Evolutionary conservation across 2,797 vertebrate species (phyloP), one percentile per base, ranked within the genome.

Genomic region (Caiman crocodilus): DNA sequence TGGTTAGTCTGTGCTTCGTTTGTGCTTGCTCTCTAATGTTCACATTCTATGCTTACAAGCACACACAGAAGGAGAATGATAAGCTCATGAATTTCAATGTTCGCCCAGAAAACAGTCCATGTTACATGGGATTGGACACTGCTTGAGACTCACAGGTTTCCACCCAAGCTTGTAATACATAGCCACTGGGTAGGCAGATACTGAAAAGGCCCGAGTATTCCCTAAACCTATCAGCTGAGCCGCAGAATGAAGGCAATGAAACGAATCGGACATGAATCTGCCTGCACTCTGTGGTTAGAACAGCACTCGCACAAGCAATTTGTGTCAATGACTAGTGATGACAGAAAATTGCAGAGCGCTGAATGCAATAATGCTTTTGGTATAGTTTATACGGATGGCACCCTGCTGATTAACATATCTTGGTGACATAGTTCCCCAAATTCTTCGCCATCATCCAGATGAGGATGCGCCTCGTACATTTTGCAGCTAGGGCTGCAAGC

Each of bases 241-340:
- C 42, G 20, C 25, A 2, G 0, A 79, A 57, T 2, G 2, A 12
- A 94, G 16, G 6, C 2, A 35, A 87, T 30, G 10, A 88, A 90
- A 94, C 61, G 50, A 90, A 25, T 2, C 60, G 80, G 77, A 65
- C 1, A 78, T 82, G 61, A 80, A 16, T 9, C 7, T 65, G 84
- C 50, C 11, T 28, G n/a, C 18, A 55, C 7, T 87, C 5, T 0
- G 0, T 17, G 77, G 32, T 23, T 59, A 90, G 79, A 28, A 7
- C 79, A 77, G 50, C 59, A 32, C 4, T 82, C 13, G 82, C 6
- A 71, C 14, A 85, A 82, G 16, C 0, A 59, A 79, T 64, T 61
- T 90, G 50, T 64, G 57, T 60, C 63, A 63, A 86, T 8, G 67
- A 42, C 32, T 71, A 25, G 17, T 0, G 0, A 18, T 2, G 21